These are phyloP conservation scores for Apamea anceps DNA, from an alignment of 2,888 invertebrate species.

Conservation along the genomic window DNA sequence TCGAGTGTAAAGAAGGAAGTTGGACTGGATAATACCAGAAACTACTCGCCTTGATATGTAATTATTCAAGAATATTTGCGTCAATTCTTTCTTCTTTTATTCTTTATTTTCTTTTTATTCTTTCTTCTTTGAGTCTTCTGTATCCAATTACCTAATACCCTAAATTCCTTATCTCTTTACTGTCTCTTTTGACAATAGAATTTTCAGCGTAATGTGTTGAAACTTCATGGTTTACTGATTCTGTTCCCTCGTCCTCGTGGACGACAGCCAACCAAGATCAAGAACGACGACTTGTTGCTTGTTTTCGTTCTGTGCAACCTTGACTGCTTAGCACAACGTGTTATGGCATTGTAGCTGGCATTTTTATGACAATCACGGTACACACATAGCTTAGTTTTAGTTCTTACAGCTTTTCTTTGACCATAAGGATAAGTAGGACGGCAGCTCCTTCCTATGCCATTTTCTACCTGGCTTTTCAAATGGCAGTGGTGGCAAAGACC, in stretches of 20 bases:
- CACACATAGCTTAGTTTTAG: neutral
- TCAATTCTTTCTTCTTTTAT: neutral
- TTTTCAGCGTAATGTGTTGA: neutral
- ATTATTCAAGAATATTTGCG: neutral
- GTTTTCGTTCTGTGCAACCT: slow-evolving; percentile 16
- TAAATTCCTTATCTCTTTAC: neutral
- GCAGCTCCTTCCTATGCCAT: neutral
- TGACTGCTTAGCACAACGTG: slow-evolving; percentile 17
- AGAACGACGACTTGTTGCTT: slow-evolving; percentile 40
- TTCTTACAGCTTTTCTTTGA: neutral
- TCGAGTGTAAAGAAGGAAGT: neutral
- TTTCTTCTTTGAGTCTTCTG: neutral
- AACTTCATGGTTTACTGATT: neutral
- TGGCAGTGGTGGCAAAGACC: no score
- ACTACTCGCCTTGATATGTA: neutral
- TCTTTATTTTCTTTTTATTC: neutral
- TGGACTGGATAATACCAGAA: neutral
- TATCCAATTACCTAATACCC: neutral
- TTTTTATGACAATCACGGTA: neutral
- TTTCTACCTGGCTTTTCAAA: neutral
- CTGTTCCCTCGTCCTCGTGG: neutral
- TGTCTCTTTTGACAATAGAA: neutral
- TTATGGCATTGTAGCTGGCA: neutral
- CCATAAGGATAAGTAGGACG: neutral
- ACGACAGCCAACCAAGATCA: slow-evolving; percentile 8